Evolutionary conservation across 2,797 vertebrate genomes (phyloP).

Genomic region (Lerista edwardsae): DNA sequence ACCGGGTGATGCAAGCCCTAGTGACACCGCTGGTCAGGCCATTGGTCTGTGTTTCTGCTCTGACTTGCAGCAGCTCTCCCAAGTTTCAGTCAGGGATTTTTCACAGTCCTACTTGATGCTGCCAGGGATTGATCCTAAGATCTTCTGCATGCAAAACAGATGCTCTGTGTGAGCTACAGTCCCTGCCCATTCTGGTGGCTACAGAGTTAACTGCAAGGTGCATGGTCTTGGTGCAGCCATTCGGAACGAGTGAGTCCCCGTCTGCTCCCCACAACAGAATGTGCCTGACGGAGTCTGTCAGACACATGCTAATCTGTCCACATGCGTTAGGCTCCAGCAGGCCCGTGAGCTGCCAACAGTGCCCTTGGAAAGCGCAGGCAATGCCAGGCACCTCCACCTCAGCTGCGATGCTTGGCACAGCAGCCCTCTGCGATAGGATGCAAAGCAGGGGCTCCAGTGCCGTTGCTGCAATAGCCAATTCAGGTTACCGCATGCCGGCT

Average conservation of each 20-base stretch:
- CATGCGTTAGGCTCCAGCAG: not conserved
- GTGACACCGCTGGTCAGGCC: no score
- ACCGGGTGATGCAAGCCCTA: no score
- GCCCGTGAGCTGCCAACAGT: not conserved
- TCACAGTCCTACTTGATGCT: no score
- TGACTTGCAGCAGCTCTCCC: no score
- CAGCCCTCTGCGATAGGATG: not conserved
- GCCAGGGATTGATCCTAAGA: no score
- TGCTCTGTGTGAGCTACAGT: no score
- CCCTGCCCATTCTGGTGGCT: not conserved
- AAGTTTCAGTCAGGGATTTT: no score
- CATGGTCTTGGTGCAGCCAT: accelerated
- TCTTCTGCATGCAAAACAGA: no score
- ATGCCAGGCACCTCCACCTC: not conserved
- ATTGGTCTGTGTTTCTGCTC: no score
- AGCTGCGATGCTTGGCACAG: not conserved
- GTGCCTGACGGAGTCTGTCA: conserved; percentile 13
- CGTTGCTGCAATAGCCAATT: not conserved
- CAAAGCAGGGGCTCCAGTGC: not conserved
- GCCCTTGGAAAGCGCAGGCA: not conserved
- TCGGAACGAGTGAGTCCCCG: not conserved
- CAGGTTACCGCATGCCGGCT: not conserved
- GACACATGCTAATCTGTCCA: not conserved
- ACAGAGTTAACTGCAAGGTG: not conserved
- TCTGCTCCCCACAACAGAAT: not conserved